Evolutionary conservation across 2,113 vertebrate species (phyloP).

Genomic region (Dromas ardeola): DNA sequence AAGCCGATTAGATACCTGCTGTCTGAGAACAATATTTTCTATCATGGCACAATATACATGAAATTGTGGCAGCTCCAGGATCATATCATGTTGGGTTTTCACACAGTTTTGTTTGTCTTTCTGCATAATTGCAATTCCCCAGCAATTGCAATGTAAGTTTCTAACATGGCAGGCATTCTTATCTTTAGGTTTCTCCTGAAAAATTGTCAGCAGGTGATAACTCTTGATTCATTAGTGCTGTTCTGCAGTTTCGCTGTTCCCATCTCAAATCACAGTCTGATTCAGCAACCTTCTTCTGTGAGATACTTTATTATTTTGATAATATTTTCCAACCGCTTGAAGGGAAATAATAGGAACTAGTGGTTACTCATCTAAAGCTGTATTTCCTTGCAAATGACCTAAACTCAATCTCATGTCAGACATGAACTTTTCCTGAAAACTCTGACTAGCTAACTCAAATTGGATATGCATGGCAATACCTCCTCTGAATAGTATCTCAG

Average conservation of each 20-base stretch:
- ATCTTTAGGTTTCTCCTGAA: background rate
- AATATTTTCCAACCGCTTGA: background rate
- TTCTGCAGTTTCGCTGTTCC: background rate
- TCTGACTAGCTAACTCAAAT: background rate
- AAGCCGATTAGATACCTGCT: fast-evolving
- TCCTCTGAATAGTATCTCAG: background rate
- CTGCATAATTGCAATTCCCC: background rate
- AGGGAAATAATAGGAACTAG: background rate
- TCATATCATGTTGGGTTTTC: background rate
- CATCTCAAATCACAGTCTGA: background rate
- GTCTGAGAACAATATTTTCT: background rate
- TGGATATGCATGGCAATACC: background rate
- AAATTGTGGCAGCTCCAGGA: background rate
- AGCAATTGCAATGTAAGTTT: background rate
- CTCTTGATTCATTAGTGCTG: background rate
- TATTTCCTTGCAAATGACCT: background rate
- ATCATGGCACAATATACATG: background rate
- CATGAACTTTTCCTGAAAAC: background rate
- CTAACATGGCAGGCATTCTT: background rate
- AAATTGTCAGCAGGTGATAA: background rate
- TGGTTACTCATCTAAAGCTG: background rate
- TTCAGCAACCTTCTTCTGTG: background rate
- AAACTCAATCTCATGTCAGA: background rate
- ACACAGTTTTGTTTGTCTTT: background rate
- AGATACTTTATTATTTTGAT: background rate